Base-by-base conservation (phyloP, 2,888 invertebrate species). In the Archips xylosteana region DNA sequence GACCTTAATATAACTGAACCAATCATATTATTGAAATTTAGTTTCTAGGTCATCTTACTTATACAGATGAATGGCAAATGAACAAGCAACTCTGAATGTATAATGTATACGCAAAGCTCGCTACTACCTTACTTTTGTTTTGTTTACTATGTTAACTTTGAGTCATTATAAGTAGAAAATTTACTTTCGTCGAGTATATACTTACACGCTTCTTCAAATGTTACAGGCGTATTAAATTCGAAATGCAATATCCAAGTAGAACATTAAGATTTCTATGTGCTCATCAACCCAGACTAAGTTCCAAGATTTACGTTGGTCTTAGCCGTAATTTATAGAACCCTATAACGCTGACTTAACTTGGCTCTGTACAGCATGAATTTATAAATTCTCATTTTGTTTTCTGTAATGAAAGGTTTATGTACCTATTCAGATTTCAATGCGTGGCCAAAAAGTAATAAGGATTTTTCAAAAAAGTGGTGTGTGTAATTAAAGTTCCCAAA, bases 201-300 rank as follows among this genome's bases (percentile, higher is more conserved):
- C 1, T 1, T 39, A 13, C 49, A n/a, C n/a, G n/a, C 70, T 63
- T 36, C 59, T 39, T 39, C 39, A 39, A 54, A 63, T 63, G 42
- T 65, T 65, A 71, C 65, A 51, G 65, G 47, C 60, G n/a, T 60
- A 42, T 71, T 60, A 60, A n/a, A 66, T 36, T 34, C 12, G 10
- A 13, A 72, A 54, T 32, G 51, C 34, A 63, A 54, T 15, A 62
- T 47, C 12, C 66, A 34, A 67, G 45, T 62, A 62, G 54, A 34
- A 63, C 36, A 59, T 73, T 63, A 68, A 73, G 62, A 73, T 70
- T 67, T 75, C 75, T 66, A 67, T 54, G 65, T 59, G 69, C 36
- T 66, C 75, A 47, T 59, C 72, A 57, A 70, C 32, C 47, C 34
- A 66, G 23, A 59, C 51, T 59, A 60, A 69, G 64, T 68, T 65